phyloP scores from a whole-genome alignment of 2,797 vertebrate genomes.

The Gymnodraco acuticeps region DNA sequence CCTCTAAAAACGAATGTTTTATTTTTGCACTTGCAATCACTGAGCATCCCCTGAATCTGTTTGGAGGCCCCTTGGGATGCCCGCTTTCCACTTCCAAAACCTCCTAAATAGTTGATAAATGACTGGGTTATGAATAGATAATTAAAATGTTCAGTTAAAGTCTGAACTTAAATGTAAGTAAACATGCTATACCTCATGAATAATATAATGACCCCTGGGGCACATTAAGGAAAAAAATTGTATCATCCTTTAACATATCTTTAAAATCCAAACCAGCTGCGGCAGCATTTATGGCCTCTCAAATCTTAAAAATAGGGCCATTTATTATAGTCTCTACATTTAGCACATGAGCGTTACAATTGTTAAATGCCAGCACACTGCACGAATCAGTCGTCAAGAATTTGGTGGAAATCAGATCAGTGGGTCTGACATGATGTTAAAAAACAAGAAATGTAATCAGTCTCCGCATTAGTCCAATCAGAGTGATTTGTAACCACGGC shows the following conservation, averaged over 20 bases:
- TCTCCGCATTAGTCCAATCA: constrained; percentile 57
- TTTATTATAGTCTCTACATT: constrained; percentile 62
- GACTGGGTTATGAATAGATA: not conserved
- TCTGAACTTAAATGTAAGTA: constrained; percentile 43
- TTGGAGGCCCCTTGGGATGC: too few relatives aligned
- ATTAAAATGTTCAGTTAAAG: not conserved
- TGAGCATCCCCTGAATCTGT: too few relatives aligned
- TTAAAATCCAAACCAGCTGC: constrained; percentile 54
- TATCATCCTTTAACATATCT: constrained; percentile 58
- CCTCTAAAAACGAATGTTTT: too few relatives aligned
- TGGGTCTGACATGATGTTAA: constrained; percentile 62
- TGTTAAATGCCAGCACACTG: constrained; percentile 64
- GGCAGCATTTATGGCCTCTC: constrained; percentile 62
- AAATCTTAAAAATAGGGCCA: constrained; percentile 52
- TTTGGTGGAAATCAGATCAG: constrained; percentile 67
- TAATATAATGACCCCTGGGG: constrained; percentile 40
- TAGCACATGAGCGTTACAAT: constrained; percentile 59
- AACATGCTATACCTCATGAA: constrained; percentile 48
- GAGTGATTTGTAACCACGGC: constrained; percentile 59
- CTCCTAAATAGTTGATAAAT: constrained; percentile 1
- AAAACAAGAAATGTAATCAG: constrained; percentile 70
- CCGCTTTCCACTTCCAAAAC: too few relatives aligned
- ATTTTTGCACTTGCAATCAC: too few relatives aligned
- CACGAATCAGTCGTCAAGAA: constrained; percentile 46
- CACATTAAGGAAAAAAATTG: constrained; percentile 38